Conservation (phyloP, 2,888 invertebrate genomes). For the Sturmia bella region DNA sequence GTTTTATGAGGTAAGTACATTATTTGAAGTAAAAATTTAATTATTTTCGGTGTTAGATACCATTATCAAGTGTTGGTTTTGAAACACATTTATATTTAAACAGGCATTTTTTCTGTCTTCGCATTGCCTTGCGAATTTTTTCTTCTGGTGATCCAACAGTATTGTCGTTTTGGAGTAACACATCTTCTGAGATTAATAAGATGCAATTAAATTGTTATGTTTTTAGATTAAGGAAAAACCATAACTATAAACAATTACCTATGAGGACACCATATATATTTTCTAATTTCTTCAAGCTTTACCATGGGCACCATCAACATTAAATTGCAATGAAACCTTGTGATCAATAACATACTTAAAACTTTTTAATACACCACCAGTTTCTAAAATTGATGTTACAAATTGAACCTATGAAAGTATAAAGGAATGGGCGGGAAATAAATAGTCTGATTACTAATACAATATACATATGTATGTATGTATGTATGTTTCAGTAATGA, state of each 20-base stretch:
- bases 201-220: background rate
- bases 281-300: too few relatives aligned
- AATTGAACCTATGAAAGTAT: slow-evolving; percentile 14
- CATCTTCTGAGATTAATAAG: background rate
- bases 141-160: slow-evolving; percentile 2
- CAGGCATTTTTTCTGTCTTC: background rate
- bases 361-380: slow-evolving; percentile 27
- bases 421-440: slow-evolving; percentile 8
- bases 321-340: too few relatives aligned
- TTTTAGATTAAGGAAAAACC: too few relatives aligned
- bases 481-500: slow-evolving; percentile 6
- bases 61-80: slow-evolving; percentile 2
- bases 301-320: too few relatives aligned
- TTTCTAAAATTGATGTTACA: slow-evolving; percentile 29
- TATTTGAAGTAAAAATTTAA: background rate
- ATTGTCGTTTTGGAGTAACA: slow-evolving; percentile 2
- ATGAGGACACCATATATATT: too few relatives aligned
- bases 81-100: slow-evolving; percentile 6
- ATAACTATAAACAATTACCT: too few relatives aligned
- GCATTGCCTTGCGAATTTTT: background rate
- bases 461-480: slow-evolving; percentile 17
- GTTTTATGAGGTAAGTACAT: slow-evolving; percentile 1
- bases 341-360: slow-evolving; percentile 24
- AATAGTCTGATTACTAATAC: slow-evolving; percentile 9
- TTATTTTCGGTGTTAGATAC: slow-evolving; percentile 1